Conservation (phyloP, 2,113 vertebrate genomes). For the Mesembrinibis cayennensis region DNA sequence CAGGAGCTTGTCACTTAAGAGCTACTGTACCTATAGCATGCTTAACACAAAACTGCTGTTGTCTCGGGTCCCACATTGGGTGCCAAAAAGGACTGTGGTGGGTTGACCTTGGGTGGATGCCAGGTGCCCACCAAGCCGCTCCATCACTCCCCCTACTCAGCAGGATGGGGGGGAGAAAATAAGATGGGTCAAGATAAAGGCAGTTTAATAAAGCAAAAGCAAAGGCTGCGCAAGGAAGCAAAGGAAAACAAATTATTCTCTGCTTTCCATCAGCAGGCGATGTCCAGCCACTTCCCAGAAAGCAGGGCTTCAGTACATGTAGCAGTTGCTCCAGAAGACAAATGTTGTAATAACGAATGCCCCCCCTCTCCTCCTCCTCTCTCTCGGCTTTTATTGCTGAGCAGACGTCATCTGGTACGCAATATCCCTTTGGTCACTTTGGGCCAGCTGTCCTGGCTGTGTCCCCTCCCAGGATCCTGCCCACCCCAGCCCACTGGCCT, state of each 20-base stretch:
- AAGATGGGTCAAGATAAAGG: neutral
- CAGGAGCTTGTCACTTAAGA: too few relatives aligned
- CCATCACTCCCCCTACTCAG: neutral
- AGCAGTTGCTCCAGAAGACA: neutral
- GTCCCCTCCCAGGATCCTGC: neutral
- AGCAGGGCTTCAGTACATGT: neutral
- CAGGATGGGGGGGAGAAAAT: neutral
- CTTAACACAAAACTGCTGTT: too few relatives aligned
- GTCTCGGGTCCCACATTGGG: too few relatives aligned
- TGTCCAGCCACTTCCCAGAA: neutral
- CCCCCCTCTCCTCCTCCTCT: too few relatives aligned
- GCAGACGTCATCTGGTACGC: neutral
- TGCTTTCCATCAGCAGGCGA: neutral
- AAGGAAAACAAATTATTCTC: neutral
- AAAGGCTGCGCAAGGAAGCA: rapidly evolving
- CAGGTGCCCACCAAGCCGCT: neutral
- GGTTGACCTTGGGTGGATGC: neutral
- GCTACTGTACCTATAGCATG: too few relatives aligned
- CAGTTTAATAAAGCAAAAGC: neutral
- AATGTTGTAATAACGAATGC: neutral
- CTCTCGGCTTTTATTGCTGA: neutral
- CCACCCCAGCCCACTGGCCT: neutral
- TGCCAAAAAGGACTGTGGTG: neutral
- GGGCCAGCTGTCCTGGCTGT: neutral
- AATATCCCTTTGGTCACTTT: neutral